Evolutionary conservation across 2,113 vertebrate species (phyloP).

Genomic region (Halichoeres trimaculatus): DNA sequence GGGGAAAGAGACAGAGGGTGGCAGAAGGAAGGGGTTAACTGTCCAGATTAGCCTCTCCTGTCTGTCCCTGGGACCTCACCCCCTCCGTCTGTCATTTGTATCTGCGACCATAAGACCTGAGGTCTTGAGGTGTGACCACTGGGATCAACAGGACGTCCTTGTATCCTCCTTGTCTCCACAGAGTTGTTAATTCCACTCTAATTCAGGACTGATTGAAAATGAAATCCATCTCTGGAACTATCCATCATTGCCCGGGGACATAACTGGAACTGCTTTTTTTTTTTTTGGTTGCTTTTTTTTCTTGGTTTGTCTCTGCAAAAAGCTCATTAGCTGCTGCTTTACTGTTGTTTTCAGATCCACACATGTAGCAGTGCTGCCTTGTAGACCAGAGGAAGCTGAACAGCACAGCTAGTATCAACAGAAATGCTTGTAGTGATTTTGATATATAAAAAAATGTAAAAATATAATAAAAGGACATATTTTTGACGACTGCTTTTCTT

Average conservation of each 20-base stretch:
- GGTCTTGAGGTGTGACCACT: slow-evolving; percentile 36
- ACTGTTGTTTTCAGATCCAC: slow-evolving; percentile 40
- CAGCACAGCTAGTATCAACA: slow-evolving; percentile 42
- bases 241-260: slow-evolving; percentile 23
- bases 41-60: slow-evolving; percentile 60
- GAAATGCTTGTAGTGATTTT: slow-evolving; percentile 72
- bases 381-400: slow-evolving; percentile 44
- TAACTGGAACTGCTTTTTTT: slow-evolving; percentile 31
- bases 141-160: slow-evolving; percentile 22
- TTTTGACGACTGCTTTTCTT: slow-evolving; percentile 52
- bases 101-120: slow-evolving; percentile 40
- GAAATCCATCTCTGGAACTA: slow-evolving; percentile 40
- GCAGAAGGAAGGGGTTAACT: slow-evolving; percentile 43
- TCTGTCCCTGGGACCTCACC: slow-evolving; percentile 59
- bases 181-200: slow-evolving; percentile 47
- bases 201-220: slow-evolving; percentile 26
- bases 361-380: slow-evolving; percentile 65
- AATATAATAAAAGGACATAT: slow-evolving; percentile 71
- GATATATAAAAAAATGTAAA: slow-evolving; percentile 74
- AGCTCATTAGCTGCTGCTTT: slow-evolving; percentile 40
- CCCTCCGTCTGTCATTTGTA: slow-evolving; percentile 20
- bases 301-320: slow-evolving; percentile 41
- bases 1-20: slow-evolving; percentile 19
- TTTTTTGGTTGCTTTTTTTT: slow-evolving; percentile 30
- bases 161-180: slow-evolving; percentile 51